Evolutionary conservation across 2,888 invertebrate species (phyloP), one percentile per base, ranked within the genome.

Genomic region (Erebia ligea): DNA sequence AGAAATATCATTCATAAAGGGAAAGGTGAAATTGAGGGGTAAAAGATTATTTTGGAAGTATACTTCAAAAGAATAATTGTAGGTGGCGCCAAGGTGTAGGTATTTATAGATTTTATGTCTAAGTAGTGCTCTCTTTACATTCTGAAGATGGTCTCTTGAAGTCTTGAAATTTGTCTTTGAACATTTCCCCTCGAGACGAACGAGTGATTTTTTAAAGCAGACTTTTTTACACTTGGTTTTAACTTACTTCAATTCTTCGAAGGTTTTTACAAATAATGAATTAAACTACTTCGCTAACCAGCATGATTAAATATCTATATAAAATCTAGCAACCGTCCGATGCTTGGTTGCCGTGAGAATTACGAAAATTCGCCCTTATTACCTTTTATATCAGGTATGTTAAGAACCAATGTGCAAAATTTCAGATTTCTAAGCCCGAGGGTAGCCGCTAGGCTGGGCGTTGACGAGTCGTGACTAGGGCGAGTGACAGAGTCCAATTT

Each of bases 141-240:
- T 45, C 45, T 45, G 13, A 34, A 61, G 61, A 61, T 40, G 17
- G 40, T 19, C 61, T 45, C 45, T 61, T 45, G 45, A 19, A 45
- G 19, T 15, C 61, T 61, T 61, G 61, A 61, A 61, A 45, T 61
- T 61, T 45, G 11, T 17, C 61, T 61, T 61, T 61, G 45, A 61
- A 45, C 61, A 45, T 19, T 17, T 13, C 17, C 17, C 13, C 42
- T 61, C 61, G 10, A 19, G 61, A 61, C 19, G 45, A 11, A 2
- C 19, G 19, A 61, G 21, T 61, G 61, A 19, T 61, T 21, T 57
- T 59, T 56, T 56, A 13, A 56, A 59, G 40, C 17, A 9, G 52
- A 10, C 17, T 52, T 52, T 54, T 54, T 19, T 19, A 3, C 4
- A n/a, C 34, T 57, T 25, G 57, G 13, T 57, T 34, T 57, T 57